phyloP scores from a whole-genome alignment of 1,140 invertebrate species.

The Drosophila pseudoananassae region DNA sequence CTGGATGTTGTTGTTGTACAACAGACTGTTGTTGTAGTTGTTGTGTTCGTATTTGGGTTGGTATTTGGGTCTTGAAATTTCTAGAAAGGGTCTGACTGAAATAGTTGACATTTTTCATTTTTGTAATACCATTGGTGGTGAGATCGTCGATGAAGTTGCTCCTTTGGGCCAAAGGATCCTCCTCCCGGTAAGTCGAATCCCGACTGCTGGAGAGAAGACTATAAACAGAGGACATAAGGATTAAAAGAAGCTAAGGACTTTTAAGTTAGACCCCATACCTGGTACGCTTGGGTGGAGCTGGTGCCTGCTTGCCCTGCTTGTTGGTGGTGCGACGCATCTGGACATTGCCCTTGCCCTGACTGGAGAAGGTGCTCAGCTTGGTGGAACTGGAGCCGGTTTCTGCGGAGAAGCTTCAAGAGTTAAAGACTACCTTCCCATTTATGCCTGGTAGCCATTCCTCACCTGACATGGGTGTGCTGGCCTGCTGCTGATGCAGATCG shows the following conservation, averaged over 20 bases:
- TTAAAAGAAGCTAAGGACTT: conserved; percentile 77
- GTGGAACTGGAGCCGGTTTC: conserved; percentile 86
- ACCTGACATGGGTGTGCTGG: conserved; percentile 83
- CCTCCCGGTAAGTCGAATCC: conserved; percentile 83
- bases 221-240: conserved; percentile 47
- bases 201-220: conserved; percentile 91
- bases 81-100: conserved; percentile 79
- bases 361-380: conserved; percentile 88
- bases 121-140: conserved; percentile 73
- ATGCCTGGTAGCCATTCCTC: neutral
- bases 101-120: conserved; percentile 56
- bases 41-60: conserved; percentile 73
- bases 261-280: conserved; percentile 85
- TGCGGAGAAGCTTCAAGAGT: conserved; percentile 35
- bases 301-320: conserved; percentile 96
- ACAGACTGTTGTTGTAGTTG: conserved; percentile 63
- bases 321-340: conserved; percentile 94
- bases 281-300: conserved; percentile 96
- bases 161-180: conserved; percentile 64
- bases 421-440: neutral
- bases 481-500: conserved; percentile 69
- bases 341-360: conserved; percentile 87
- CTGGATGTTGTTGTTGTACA: conserved; percentile 35
- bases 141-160: conserved; percentile 41
- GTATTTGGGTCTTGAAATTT: conserved; percentile 81